A percentile compares a stretch with the other conserved stretches of the same genome.
Conservation (phyloP, 2,113 vertebrate species). For the Ptyas mucosa region DNA sequence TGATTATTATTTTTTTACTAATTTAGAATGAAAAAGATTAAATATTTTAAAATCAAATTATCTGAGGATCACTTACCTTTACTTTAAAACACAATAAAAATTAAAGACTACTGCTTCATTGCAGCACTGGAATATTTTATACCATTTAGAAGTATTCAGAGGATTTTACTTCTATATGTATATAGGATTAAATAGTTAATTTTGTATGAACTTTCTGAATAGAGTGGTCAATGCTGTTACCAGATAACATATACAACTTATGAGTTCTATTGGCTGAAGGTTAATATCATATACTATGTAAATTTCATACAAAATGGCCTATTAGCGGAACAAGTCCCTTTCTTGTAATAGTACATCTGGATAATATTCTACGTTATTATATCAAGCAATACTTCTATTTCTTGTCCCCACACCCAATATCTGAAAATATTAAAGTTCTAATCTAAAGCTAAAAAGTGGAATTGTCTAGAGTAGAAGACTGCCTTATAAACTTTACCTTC, state of each 20-base stretch:
- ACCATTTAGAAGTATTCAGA: background rate
- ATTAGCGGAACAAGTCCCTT: background rate
- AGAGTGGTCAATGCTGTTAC: background rate
- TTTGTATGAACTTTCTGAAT: background rate
- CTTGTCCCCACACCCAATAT: slow-evolving; percentile 39
- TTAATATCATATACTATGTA: slow-evolving; percentile 33
- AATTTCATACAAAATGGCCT: slow-evolving; percentile 46
- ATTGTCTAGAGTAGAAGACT: slow-evolving; percentile 12
- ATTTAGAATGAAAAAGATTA: fast-evolving
- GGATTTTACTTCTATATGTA: background rate
- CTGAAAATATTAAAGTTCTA: slow-evolving; percentile 30
- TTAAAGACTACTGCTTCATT: background rate
- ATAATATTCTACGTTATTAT: slow-evolving; percentile 47
- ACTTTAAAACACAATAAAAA: slow-evolving; percentile 1
- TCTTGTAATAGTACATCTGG: slow-evolving; percentile 45
- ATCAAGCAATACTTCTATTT: slow-evolving; percentile 48
- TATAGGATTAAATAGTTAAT: background rate
- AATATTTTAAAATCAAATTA: slow-evolving; percentile 9
- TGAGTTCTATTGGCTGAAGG: background rate
- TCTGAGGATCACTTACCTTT: background rate
- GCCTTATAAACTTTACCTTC: background rate
- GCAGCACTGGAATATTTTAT: background rate
- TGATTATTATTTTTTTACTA: background rate
- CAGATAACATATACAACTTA: background rate
- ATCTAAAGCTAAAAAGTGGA: slow-evolving; percentile 18